Percentiles rank a stretch among this genome's conserved stretches.
Conservation (phyloP, 2,113 vertebrate genomes). For the Crotophaga sulcirostris region DNA sequence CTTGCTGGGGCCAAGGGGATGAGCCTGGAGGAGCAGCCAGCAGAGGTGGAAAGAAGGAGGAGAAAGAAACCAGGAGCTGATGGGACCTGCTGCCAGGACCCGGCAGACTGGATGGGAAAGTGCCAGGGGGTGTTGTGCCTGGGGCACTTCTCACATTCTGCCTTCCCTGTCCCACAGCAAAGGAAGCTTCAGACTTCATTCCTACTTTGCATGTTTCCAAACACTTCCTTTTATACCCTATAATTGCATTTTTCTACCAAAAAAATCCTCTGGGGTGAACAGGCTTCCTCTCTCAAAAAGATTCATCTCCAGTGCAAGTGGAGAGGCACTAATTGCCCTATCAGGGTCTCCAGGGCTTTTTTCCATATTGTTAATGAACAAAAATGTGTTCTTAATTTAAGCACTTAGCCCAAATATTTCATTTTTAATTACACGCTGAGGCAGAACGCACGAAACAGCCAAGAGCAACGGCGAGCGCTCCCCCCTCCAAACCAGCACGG, state of each 20-base stretch:
- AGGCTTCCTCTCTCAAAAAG: not conserved
- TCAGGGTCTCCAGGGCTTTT: not conserved
- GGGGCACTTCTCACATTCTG: not conserved
- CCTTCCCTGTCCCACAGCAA: not conserved
- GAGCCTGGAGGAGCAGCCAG: not conserved
- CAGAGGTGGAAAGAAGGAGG: not conserved
- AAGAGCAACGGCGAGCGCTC: accelerated
- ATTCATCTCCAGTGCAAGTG: not conserved
- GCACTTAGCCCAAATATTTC: not conserved
- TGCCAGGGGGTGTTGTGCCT: not conserved
- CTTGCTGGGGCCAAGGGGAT: not conserved
- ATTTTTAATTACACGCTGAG: not conserved
- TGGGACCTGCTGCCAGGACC: not conserved
- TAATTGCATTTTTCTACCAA: not conserved
- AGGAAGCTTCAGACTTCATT: not conserved
- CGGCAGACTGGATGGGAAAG: not conserved
- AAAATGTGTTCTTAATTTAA: not conserved
- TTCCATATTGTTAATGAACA: not conserved
- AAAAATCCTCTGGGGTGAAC: not conserved
- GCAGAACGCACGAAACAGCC: not conserved
- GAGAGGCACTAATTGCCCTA: not conserved
- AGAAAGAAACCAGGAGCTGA: not conserved
- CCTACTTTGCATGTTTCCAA: not conserved
- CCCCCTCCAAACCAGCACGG: not conserved
- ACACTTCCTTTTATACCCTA: not conserved